phyloP scores from a whole-genome alignment of 2,113 vertebrate species.

The Ictalurus furcatus region DNA sequence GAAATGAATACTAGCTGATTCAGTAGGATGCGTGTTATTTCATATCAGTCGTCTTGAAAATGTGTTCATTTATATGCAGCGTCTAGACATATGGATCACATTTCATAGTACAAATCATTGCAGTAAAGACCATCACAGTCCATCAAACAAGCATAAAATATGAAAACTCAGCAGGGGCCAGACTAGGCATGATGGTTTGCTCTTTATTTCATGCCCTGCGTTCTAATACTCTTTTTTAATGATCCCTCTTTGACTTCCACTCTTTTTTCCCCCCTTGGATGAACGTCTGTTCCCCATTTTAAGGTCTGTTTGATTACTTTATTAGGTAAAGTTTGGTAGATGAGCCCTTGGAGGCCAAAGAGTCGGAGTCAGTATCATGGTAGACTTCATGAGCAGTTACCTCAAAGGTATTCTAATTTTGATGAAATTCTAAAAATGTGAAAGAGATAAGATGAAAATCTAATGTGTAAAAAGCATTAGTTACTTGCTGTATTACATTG shows the following conservation, averaged over 20 bases:
- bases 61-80: slow-evolving; percentile 27
- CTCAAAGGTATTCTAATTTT: neutral
- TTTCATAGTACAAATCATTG: slow-evolving; percentile 13
- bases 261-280: neutral
- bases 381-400: neutral
- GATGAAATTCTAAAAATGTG: neutral
- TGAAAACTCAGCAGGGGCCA: slow-evolving; percentile 20
- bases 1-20: neutral
- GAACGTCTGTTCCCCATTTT: neutral
- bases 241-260: neutral
- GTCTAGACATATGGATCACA: slow-evolving; percentile 11
- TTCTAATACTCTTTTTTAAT: neutral
- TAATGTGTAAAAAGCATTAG: neutral
- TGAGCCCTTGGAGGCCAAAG: neutral
- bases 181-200: neutral
- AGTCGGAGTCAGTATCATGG: slow-evolving; percentile 23
- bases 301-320: slow-evolving; percentile 7
- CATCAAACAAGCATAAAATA: slow-evolving; percentile 17
- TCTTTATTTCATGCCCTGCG: neutral
- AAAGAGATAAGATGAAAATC: neutral
- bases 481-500: neutral
- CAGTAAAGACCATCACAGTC: neutral
- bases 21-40: neutral
- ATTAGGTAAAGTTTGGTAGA: neutral
- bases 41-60: slow-evolving; percentile 13